Evolutionary conservation across 2,113 vertebrate species (phyloP).

Genomic region (Addax nasomaculatus): DNA sequence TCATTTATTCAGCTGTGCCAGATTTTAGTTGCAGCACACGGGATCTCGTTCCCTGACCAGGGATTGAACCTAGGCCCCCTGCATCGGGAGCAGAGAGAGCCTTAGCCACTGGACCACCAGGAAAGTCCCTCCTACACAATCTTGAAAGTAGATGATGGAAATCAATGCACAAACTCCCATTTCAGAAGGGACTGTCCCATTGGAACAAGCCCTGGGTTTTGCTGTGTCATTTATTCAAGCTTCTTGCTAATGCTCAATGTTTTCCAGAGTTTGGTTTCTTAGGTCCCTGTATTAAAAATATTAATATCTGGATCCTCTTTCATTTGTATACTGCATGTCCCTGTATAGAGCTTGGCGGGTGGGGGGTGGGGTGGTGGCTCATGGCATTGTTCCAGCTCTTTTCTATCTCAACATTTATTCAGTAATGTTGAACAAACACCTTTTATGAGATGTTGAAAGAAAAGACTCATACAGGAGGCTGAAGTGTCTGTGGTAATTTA

Average conservation of each 20-base stretch:
- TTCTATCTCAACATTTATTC: no score
- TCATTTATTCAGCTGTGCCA: background rate
- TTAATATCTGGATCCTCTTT: background rate
- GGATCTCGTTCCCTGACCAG: background rate
- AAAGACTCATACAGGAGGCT: background rate
- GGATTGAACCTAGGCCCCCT: background rate
- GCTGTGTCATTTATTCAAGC: background rate
- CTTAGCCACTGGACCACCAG: background rate
- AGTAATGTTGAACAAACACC: background rate
- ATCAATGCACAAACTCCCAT: no score
- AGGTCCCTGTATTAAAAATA: background rate
- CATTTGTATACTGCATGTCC: rapidly evolving
- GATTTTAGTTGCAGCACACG: background rate
- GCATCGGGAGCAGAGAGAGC: background rate
- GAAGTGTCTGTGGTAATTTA: rapidly evolving
- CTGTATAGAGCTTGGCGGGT: background rate
- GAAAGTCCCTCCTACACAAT: background rate
- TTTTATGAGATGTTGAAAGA: background rate
- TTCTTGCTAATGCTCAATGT: rapidly evolving
- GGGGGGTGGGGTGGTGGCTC: background rate
- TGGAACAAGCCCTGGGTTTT: no score
- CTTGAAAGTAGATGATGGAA: background rate
- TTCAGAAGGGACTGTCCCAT: background rate
- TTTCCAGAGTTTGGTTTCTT: background rate
- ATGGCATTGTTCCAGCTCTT: background rate